phyloP scores from a whole-genome alignment of 2,113 vertebrate species.

The Oncorhynchus masou region DNA sequence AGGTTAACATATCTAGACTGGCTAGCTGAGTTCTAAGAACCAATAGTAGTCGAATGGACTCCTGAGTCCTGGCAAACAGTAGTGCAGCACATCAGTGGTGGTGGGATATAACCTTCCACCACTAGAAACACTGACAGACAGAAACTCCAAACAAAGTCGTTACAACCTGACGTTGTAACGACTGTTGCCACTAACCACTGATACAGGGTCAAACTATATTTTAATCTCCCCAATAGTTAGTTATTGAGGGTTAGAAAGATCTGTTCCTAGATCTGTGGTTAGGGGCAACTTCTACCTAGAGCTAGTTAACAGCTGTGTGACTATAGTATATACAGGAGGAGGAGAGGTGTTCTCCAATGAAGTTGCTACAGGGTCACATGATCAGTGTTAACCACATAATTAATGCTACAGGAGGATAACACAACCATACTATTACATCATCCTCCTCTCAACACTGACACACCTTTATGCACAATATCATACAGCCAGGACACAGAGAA shows the following conservation, averaged over 20 bases:
- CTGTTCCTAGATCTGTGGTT: too few species aligned
- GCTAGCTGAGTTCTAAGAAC: neutral
- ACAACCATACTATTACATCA: neutral
- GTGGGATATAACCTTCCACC: slow-evolving; percentile 35
- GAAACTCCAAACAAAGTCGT: slow-evolving; percentile 19
- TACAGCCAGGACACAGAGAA: slow-evolving; percentile 5
- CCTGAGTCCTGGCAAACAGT: slow-evolving; percentile 7
- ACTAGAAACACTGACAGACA: slow-evolving; percentile 41
- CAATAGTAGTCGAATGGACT: neutral
- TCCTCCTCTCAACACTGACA: slow-evolving; percentile 1
- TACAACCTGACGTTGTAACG: neutral
- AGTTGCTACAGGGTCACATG: slow-evolving; percentile 44
- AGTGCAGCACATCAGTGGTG: slow-evolving; percentile 21
- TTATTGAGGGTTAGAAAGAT: too few species aligned
- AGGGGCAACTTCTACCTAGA: neutral
- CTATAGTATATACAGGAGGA: slow-evolving; percentile 30
- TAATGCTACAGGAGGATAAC: neutral
- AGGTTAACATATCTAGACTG: slow-evolving; percentile 32
- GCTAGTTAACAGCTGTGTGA: slow-evolving; percentile 8
- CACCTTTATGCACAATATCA: slow-evolving; percentile 52
- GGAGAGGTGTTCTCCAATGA: slow-evolving; percentile 8
- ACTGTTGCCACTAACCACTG: neutral
- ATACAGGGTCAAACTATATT: neutral
- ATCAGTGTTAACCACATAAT: neutral
- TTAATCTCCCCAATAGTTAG: neutral